These are phyloP conservation scores for Staurois parvus DNA, from an alignment of 2,797 vertebrate genomes.

Conservation along the genomic window DNA sequence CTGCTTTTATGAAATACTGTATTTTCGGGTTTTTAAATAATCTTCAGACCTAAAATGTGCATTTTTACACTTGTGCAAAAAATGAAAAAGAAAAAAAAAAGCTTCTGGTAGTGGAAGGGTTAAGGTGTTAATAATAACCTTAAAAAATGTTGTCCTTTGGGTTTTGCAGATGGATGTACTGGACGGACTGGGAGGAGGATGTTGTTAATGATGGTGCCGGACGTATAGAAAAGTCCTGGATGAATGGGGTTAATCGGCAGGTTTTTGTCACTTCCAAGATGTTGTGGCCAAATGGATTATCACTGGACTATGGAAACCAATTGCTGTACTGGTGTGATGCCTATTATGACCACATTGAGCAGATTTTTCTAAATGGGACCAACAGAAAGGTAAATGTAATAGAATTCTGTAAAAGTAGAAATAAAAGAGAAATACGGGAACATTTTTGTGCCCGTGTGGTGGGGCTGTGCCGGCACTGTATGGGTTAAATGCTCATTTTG, in stretches of 20 bases:
- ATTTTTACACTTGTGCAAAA: no score
- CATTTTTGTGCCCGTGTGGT: no score
- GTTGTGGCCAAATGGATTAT: slow-evolving; percentile 98
- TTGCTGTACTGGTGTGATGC: slow-evolving; percentile 98
- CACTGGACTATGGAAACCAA: slow-evolving; percentile 85
- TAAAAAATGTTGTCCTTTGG: not conserved
- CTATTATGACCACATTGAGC: slow-evolving; percentile 98
- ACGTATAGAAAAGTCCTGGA: slow-evolving; percentile 97
- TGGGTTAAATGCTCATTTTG: no score
- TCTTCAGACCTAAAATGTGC: no score
- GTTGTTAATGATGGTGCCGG: slow-evolving; percentile 96
- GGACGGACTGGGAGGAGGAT: slow-evolving; percentile 99
- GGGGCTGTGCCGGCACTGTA: no score
- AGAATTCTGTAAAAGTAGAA: not conserved
- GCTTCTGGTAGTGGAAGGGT: no score
- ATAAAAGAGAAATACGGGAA: no score
- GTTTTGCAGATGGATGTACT: slow-evolving; percentile 94
- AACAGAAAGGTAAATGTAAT: slow-evolving; percentile 86
- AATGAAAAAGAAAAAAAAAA: no score
- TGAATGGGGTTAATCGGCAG: slow-evolving; percentile 91
- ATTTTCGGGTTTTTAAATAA: no score
- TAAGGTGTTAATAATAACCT: not conserved
- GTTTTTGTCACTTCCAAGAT: slow-evolving; percentile 97
- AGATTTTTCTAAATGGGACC: slow-evolving; percentile 93
- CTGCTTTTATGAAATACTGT: no score